Conservation (phyloP, 2,888 invertebrate genomes). For the Parnassius smintheus region DNA sequence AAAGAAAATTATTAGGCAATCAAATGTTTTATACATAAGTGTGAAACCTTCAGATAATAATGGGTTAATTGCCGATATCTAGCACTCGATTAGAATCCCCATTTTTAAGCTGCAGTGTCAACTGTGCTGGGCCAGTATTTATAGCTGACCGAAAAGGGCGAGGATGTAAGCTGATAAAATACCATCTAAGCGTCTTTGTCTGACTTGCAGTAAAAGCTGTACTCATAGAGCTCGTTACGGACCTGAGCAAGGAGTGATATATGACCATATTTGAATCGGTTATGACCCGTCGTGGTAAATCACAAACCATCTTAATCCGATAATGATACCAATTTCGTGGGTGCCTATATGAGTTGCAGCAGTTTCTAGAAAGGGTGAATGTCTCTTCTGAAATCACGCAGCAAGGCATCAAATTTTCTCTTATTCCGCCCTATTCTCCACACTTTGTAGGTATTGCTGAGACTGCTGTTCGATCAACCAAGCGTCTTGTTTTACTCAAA, state of each 20-base stretch:
- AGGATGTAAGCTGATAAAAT: conserved; percentile 31
- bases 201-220: conserved; percentile 27
- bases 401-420: too few species aligned
- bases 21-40: too few species aligned
- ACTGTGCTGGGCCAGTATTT: conserved; percentile 30
- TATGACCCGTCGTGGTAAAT: background rate
- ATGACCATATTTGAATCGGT: background rate
- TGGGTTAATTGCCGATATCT: conserved; percentile 13
- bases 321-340: background rate
- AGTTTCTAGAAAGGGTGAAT: too few species aligned
- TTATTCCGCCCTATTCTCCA: too few species aligned
- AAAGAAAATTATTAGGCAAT: too few species aligned
- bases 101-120: conserved; percentile 11
- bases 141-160: conserved; percentile 31
- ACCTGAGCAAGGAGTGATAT: background rate
- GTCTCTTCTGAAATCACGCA: too few species aligned
- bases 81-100: conserved; percentile 14
- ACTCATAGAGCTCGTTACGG: background rate
- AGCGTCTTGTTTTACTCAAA: too few species aligned
- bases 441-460: too few species aligned
- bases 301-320: background rate
- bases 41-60: background rate
- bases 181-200: conserved; percentile 34
- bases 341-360: too few species aligned
- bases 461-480: too few species aligned